Evolutionary conservation across 2,888 invertebrate species (phyloP).

Genomic region (Xylocampa areola): DNA sequence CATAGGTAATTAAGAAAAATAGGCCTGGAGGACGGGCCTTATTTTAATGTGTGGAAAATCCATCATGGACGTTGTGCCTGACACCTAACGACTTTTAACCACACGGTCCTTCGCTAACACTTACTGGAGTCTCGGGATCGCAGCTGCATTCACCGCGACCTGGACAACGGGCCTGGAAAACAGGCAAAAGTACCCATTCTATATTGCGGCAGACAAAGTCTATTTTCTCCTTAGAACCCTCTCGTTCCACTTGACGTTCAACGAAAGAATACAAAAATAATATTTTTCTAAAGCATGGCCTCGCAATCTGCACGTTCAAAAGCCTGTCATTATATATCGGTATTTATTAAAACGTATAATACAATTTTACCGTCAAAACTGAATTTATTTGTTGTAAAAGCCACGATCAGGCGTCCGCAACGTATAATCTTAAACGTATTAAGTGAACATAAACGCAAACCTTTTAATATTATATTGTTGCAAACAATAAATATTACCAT

Average conservation of each 20-base stretch:
- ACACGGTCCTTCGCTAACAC: too few species aligned
- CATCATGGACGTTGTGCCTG: too few species aligned
- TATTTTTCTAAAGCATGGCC: constrained; percentile 49
- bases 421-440: constrained; percentile 70
- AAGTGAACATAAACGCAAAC: constrained; percentile 56
- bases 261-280: constrained; percentile 22
- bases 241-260: constrained; percentile 5
- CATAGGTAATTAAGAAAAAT: too few species aligned
- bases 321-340: constrained; percentile 59
- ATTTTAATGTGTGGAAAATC: too few species aligned
- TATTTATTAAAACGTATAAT: constrained; percentile 65
- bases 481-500: constrained; percentile 61
- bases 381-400: constrained; percentile 71
- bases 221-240: not conserved
- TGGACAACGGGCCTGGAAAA: too few species aligned
- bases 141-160: too few species aligned
- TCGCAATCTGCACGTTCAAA: constrained; percentile 59
- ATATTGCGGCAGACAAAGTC: not conserved
- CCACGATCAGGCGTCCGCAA: constrained; percentile 57
- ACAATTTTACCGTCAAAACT: constrained; percentile 71
- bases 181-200: too few species aligned
- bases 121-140: too few species aligned
- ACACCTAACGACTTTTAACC: too few species aligned
- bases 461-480: constrained; percentile 65
- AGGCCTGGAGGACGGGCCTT: too few species aligned